These are phyloP conservation scores for Nephrotoma appendiculata DNA, from an alignment of 2,888 invertebrate species.

Conservation along the genomic window DNA sequence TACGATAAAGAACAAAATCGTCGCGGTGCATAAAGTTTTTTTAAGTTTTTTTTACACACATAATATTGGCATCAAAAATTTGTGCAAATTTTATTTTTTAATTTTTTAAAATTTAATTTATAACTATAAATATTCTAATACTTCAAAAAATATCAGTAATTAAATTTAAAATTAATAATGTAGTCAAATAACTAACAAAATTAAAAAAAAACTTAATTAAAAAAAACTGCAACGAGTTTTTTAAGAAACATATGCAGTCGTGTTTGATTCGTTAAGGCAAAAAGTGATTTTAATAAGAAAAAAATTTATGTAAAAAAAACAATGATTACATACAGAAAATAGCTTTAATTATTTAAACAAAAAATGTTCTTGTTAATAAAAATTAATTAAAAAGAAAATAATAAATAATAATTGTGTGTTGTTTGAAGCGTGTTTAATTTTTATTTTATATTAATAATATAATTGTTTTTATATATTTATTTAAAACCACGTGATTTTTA, in stretches of 20 bases:
- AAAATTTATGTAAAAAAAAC: neutral
- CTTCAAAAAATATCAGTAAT: neutral
- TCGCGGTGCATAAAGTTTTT: conserved; percentile 8
- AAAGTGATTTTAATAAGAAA: neutral
- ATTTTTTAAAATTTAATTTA: neutral
- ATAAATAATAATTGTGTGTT: neutral
- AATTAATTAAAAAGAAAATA: neutral
- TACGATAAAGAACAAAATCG: conserved; percentile 14
- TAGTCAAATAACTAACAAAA: neutral
- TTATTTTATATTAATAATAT: neutral
- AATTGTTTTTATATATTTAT: neutral
- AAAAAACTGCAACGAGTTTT: neutral
- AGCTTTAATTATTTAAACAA: neutral
- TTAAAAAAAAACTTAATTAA: neutral
- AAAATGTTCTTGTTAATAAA: neutral
- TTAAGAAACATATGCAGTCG: conserved; percentile 1
- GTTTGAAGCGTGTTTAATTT: conserved; percentile 2
- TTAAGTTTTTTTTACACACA: neutral
- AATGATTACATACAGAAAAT: conserved; percentile 1
- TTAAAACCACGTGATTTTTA: conserved; percentile 4
- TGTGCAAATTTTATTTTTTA: conserved; percentile 12
- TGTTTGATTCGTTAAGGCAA: neutral
- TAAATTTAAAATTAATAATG: neutral
- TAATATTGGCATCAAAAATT: conserved; percentile 9
- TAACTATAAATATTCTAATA: neutral